Percentiles rank a stretch among this genome's conserved stretches.
These are phyloP conservation scores for Nephila pilipes DNA, from an alignment of 1,140 invertebrate species.

Conservation along the genomic window DNA sequence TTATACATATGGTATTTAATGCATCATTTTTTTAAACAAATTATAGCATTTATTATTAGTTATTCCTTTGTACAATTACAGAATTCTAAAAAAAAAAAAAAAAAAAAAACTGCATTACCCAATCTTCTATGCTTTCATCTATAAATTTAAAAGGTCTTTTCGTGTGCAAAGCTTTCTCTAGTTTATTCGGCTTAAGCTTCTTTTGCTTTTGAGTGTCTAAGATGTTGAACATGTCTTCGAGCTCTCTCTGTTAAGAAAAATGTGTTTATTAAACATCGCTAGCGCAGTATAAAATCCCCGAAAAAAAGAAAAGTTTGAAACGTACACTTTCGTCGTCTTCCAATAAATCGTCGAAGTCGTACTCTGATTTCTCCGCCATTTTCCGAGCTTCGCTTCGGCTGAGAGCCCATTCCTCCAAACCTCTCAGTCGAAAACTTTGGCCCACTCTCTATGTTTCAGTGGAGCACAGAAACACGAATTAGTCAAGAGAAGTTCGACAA, in stretches of 20 bases:
- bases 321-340: slow-evolving; percentile 50
- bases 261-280: no score
- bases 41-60: no score
- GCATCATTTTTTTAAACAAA: no score
- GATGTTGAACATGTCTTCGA: slow-evolving; percentile 67
- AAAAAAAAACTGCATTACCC: neutral
- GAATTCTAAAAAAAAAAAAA: no score
- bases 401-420: slow-evolving; percentile 47
- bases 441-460: neutral
- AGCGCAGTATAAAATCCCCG: no score
- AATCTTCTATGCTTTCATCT: slow-evolving; percentile 60
- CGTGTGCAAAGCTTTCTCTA: neutral
- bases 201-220: slow-evolving; percentile 25
- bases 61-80: no score
- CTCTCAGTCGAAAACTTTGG: slow-evolving; percentile 24
- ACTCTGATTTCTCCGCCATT: slow-evolving; percentile 18
- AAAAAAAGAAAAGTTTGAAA: neutral
- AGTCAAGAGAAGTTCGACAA: no score
- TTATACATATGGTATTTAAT: no score
- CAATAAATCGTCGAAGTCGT: slow-evolving; percentile 37
- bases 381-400: slow-evolving; percentile 36
- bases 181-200: neutral
- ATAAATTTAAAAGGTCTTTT: slow-evolving; percentile 49
- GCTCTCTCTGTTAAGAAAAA: slow-evolving; percentile 43
- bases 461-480: no score